Percentiles rank a stretch among this genome's conserved stretches.
Evolutionary conservation across 2,888 invertebrate species (phyloP).

Genomic region (Lasiommata megera): DNA sequence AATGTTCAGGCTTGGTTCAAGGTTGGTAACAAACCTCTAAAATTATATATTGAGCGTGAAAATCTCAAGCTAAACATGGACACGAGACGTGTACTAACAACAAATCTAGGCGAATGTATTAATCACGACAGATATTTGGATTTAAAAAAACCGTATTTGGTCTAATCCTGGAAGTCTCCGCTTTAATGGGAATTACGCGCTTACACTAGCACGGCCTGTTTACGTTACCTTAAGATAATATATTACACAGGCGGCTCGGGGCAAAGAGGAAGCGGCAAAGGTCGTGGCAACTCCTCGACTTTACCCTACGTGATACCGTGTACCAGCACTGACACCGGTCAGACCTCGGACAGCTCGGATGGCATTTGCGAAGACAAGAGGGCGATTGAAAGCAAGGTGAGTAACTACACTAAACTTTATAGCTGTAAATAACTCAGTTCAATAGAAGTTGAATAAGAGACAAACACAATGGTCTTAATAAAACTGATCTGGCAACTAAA

Average conservation of each 20-base stretch:
- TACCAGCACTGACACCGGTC: conserved; percentile 64
- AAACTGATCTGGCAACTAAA: no score
- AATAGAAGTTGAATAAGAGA: neutral
- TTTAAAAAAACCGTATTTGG: no score
- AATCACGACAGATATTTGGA: no score
- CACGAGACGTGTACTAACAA: no score
- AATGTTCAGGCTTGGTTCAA: no score
- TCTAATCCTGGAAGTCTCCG: no score
- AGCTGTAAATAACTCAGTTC: neutral
- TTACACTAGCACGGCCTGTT: no score
- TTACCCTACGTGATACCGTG: conserved; percentile 76
- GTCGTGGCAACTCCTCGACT: conserved; percentile 64
- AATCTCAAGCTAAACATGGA: no score
- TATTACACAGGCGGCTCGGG: conserved; percentile 48
- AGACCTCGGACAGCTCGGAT: conserved; percentile 72
- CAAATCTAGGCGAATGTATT: no score
- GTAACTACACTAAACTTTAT: conserved; percentile 3
- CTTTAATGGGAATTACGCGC: no score
- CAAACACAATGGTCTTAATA: neutral
- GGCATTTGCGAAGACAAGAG: conserved; percentile 67
- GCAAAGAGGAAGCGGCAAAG: conserved; percentile 69
- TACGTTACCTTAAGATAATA: neutral
- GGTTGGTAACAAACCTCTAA: no score
- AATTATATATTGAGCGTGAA: no score
- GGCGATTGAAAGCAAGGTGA: conserved; percentile 65